Base-by-base conservation (phyloP, 2,888 invertebrate species). In the Chrysomela aeneicollis region DNA sequence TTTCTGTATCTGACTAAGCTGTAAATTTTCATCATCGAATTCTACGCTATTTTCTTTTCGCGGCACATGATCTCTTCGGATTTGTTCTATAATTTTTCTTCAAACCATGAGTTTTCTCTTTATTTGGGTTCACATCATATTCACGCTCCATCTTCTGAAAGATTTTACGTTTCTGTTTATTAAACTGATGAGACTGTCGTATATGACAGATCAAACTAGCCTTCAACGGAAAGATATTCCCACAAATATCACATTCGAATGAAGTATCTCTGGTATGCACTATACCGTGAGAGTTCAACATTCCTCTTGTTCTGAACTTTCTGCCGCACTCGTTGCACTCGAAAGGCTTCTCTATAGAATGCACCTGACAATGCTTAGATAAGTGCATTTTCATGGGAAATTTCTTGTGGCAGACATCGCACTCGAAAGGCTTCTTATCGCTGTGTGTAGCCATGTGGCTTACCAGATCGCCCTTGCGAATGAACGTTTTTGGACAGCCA, bases 381-480 rank as follows among this genome's bases (percentile, higher is more conserved):
- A 55, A 5, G 8, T 55, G 37, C 5, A 22, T 21, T 1, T 55
- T 55, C 0, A 19, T 19, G 17, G 42, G 12, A 9, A 55, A 55
- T n/a, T 21, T 42, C 10, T 55, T 55, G 8, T 22, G 1, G 42
- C 55, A 55, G 4, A 55, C 35, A 9, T 42, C 21, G 21, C 64
- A 64, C 3, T 51, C 30, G 17, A 54, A 22, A 5, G 32, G 54
- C 3, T 59, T 55, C 26, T 51, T 18, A n/a, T 49, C 30, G 12
- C 18, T 55, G 21, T 64, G 60, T n/a, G 37, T 18, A 46, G 49
- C 46, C 32, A 17, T 60, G 22, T 64, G 64, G 0, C 55, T 12
- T 0, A 21, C 42, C 19, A 64, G 19, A 30, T 64, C 37, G n/a
- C 54, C 37, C 15, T 15, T 18, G 8, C 42, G n/a, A 3, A 50